Evolutionary conservation across 2,113 vertebrate species (phyloP).

Genomic region (Anolis carolinensis): DNA sequence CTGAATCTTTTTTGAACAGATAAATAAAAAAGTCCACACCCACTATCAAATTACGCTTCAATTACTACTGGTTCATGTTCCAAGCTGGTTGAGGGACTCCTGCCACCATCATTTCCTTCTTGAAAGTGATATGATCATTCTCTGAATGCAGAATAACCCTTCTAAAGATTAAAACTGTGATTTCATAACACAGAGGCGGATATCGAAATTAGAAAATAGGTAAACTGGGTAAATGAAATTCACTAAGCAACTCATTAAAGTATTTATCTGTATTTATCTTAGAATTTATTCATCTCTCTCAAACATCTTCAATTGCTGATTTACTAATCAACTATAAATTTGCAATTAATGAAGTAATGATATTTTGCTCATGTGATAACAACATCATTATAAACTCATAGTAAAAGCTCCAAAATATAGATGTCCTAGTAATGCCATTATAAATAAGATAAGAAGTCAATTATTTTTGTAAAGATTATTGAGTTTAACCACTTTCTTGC

Average conservation of each 20-base stretch:
- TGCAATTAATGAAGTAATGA: background rate
- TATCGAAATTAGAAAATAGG: constrained; percentile 12
- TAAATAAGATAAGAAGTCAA: background rate
- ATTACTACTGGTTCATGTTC: no score
- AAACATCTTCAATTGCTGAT: constrained; percentile 6
- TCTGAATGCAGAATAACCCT: no score
- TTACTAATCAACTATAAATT: constrained; percentile 9
- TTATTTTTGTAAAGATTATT: background rate
- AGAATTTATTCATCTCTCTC: constrained; percentile 27
- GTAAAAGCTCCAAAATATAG: background rate
- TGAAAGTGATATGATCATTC: no score
- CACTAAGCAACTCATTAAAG: constrained; percentile 30
- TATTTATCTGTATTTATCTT: constrained; percentile 6
- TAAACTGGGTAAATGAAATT: constrained; percentile 26
- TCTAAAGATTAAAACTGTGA: no score
- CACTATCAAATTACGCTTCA: background rate
- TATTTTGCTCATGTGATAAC: constrained; percentile 14
- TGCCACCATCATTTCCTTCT: no score
- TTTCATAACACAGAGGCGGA: background rate
- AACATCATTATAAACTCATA: constrained; percentile 9
- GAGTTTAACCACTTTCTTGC: background rate
- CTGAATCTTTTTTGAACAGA: background rate
- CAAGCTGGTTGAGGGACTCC: no score
- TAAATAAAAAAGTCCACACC: background rate
- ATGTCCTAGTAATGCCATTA: background rate